phyloP scores from a whole-genome alignment of 2,113 vertebrate species.

The Dolichotis patagonum region DNA sequence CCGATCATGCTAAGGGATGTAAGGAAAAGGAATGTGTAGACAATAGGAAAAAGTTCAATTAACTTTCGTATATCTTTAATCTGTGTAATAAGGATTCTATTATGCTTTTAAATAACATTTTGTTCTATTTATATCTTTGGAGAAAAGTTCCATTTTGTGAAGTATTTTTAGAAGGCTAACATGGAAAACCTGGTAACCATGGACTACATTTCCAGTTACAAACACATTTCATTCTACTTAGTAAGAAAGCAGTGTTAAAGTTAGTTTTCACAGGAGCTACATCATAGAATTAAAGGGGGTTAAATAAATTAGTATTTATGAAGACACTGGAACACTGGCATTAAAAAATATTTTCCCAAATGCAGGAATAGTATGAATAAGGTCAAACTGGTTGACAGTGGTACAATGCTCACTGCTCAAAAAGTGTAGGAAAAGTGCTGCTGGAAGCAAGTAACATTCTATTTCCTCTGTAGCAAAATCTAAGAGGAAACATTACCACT shows the following conservation, averaged over 20 bases:
- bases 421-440: neutral
- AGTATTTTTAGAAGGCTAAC: neutral
- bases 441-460: neutral
- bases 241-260: neutral
- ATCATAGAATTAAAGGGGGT: neutral
- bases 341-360: neutral
- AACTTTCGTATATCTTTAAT: neutral
- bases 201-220: neutral
- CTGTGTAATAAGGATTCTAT: neutral
- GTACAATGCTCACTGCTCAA: neutral
- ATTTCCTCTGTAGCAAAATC: neutral
- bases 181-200: neutral
- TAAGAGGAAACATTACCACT: slow-evolving; percentile 47
- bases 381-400: neutral
- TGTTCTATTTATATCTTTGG: neutral
- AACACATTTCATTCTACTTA: neutral
- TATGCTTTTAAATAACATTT: neutral
- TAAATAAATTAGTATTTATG: neutral
- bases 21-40: neutral
- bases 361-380: neutral
- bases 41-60: neutral
- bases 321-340: neutral
- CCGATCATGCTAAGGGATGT: neutral
- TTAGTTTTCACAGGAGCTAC: neutral
- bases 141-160: slow-evolving; percentile 6